Conservation (phyloP, 1,140 invertebrate species). For the Aporrectodea caliginosa region DNA sequence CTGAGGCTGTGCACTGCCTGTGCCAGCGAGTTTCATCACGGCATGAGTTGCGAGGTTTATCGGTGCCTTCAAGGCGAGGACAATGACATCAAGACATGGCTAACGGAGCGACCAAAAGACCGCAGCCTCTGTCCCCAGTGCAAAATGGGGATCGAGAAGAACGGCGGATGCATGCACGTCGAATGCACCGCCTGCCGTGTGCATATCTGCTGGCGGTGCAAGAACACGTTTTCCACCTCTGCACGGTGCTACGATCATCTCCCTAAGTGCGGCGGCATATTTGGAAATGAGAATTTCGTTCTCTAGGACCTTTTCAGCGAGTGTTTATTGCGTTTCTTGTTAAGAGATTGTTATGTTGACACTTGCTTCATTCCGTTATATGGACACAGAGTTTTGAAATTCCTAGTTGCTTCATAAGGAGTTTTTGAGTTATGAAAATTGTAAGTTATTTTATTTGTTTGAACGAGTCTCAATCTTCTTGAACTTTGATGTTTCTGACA, state of each 20-base stretch:
- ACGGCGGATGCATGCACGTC: slow-evolving; percentile 97
- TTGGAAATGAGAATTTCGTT: too few relatives aligned
- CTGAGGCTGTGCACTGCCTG: not conserved
- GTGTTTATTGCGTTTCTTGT: too few relatives aligned
- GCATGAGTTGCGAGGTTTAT: not conserved
- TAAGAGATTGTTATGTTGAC: too few relatives aligned
- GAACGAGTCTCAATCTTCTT: too few relatives aligned
- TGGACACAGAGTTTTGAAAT: too few relatives aligned
- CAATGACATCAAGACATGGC: slow-evolving; percentile 10
- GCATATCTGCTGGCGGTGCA: slow-evolving; percentile 27
- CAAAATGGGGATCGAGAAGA: slow-evolving; percentile 96
- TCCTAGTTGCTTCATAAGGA: too few relatives aligned
- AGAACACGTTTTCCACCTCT: slow-evolving; percentile 1
- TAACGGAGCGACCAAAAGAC: not conserved
- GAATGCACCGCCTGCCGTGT: not conserved
- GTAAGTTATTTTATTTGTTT: too few relatives aligned
- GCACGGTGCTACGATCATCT: slow-evolving; percentile 10
- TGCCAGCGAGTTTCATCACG: not conserved
- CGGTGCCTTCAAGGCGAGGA: not conserved
- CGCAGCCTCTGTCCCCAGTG: slow-evolving; percentile 81
- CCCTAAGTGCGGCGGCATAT: too few relatives aligned
- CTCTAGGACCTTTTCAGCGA: too few relatives aligned
- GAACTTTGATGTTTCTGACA: too few relatives aligned
- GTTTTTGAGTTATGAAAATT: too few relatives aligned
- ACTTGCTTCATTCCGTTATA: too few relatives aligned